Evolutionary conservation across 2,797 vertebrate species (phyloP).

Genomic region (Novumbra hubbsi): DNA sequence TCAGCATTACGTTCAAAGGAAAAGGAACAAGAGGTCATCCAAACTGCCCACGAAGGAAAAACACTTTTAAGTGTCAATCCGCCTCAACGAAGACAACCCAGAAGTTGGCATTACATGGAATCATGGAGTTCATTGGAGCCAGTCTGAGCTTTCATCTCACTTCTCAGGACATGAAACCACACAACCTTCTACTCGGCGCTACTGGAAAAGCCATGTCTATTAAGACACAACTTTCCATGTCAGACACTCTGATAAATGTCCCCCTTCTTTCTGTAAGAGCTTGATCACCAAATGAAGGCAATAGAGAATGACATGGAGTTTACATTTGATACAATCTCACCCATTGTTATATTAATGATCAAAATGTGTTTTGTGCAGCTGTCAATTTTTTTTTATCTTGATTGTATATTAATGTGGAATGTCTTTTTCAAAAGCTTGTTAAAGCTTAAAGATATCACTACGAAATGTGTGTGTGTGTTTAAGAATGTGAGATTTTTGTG

Average conservation of each 20-base stretch:
- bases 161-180: neutral
- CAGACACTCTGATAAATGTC: neutral
- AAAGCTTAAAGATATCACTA: neutral
- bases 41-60: no score
- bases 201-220: neutral
- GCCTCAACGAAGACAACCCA: neutral
- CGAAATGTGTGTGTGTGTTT: neutral
- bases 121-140: neutral
- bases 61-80: no score
- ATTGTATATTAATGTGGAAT: neutral
- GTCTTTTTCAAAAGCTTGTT: neutral
- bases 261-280: neutral
- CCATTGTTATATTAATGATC: neutral
- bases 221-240: neutral
- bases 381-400: no score
- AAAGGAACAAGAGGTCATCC: neutral
- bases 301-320: neutral
- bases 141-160: neutral
- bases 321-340: neutral
- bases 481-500: neutral
- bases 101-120: neutral
- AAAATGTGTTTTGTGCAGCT: neutral
- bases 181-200: neutral
- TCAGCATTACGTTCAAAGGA: neutral
- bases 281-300: neutral